phyloP scores from a whole-genome alignment of 2,113 vertebrate species.

The Jacana jacana region DNA sequence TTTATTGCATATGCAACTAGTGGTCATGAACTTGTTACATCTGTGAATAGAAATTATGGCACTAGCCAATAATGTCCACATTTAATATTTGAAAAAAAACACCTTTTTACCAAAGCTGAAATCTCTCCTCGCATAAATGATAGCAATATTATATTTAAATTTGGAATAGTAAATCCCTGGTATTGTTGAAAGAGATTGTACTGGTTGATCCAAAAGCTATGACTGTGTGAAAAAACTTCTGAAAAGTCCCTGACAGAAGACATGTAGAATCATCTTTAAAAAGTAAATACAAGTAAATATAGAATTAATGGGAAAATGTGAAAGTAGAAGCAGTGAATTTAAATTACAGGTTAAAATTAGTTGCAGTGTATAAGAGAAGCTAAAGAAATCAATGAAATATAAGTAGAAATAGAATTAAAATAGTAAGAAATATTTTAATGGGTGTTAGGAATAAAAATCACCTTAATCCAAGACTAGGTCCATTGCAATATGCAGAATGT shows the following conservation, averaged over 20 bases:
- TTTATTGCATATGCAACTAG: not conserved
- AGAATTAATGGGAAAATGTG: not conserved
- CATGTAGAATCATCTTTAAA: not conserved
- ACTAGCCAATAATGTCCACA: not conserved
- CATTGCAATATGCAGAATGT: not conserved
- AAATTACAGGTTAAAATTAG: slow-evolving; percentile 28
- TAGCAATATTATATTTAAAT: not conserved
- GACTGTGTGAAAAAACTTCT: not conserved
- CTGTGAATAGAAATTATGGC: not conserved
- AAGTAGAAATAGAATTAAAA: slow-evolving; percentile 23
- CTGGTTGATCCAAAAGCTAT: not conserved
- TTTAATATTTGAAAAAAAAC: fast-evolving
- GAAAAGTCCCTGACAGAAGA: not conserved
- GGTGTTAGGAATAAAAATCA: not conserved
- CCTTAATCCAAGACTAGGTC: not conserved
- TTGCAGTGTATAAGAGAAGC: not conserved
- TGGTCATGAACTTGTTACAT: not conserved
- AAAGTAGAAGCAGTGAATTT: not conserved
- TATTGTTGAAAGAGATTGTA: not conserved
- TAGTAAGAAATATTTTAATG: not conserved
- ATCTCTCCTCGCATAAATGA: not conserved
- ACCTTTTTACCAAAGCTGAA: not conserved
- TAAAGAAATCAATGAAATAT: not conserved
- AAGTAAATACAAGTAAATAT: not conserved
- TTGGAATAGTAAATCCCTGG: not conserved